These are phyloP conservation scores for Hydropsyche tenuis DNA, from an alignment of 1,140 invertebrate genomes.

Conservation along the genomic window DNA sequence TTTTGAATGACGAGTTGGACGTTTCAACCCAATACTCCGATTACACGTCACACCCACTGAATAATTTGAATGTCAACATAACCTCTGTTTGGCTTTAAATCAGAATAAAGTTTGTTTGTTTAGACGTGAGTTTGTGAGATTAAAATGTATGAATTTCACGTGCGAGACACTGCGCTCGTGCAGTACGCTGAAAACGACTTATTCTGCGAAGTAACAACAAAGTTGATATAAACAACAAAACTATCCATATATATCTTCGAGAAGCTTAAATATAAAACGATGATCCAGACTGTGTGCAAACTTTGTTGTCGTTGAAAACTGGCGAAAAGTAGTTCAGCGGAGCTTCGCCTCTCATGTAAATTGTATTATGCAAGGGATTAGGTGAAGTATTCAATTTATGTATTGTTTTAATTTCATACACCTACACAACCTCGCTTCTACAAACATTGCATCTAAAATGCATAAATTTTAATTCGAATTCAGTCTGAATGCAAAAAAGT, in stretches of 20 bases:
- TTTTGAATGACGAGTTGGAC: neutral
- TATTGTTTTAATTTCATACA: neutral
- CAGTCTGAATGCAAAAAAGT: no score
- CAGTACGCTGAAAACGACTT: neutral
- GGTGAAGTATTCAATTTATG: constrained; percentile 1
- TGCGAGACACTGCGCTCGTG: neutral
- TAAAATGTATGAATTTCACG: neutral
- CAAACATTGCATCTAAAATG: no score
- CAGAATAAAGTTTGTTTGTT: neutral
- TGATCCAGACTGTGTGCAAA: constrained; percentile 13
- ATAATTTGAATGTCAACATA: no score
- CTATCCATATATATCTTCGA: constrained; percentile 19
- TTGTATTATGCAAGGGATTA: constrained; percentile 19
- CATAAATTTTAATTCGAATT: no score
- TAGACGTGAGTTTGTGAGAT: neutral
- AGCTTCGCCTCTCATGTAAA: constrained; percentile 14
- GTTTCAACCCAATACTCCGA: neutral
- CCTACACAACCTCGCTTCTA: no score
- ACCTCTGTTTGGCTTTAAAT: no score
- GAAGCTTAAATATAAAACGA: constrained; percentile 28
- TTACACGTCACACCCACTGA: no score
- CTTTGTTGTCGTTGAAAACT: constrained; percentile 7
- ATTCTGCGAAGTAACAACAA: constrained; percentile 7
- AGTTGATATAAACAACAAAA: constrained; percentile 4
- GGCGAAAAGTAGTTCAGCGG: constrained; percentile 14